Base-by-base conservation (phyloP, 2,113 vertebrate species). In the Catagonus wagneri region DNA sequence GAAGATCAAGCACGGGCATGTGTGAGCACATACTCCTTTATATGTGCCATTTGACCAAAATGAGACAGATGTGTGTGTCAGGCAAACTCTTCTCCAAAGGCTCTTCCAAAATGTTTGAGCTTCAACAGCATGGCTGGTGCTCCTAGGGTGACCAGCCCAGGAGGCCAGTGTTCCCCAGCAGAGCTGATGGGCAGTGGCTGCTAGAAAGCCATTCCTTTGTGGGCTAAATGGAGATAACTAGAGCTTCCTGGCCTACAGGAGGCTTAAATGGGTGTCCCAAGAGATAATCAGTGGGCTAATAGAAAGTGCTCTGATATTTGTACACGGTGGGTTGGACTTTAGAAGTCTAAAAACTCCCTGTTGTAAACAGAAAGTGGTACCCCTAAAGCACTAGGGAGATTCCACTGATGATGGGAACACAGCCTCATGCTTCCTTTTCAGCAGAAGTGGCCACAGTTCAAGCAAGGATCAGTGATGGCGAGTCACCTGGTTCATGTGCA, bases 131-230 rank as follows among this genome's bases (percentile, higher is more conserved):
- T 3, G 0, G 10, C 17, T 27, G 44, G 8, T 44, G 44, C 66
- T 10, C 50, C 15, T 3, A 29, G 9, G 27, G 50, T 60, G 50
- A 68, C 13, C 10, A 6, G 56, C 17, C 7, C 23, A 12, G 54
- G 6, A 22, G 52, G 32, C 39, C 66, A 11, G 20, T 3, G 39
- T 22, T 63, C 54, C 56, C n/a, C 17, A 36, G 12, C 71, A 39
- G 23, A 52, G 32, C 4, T 66, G 17, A 69, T 50, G 15, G 20
- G 13, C 7, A 6, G 27, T 7, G 36, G 13, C n/a, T 90, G 60
- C 66, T 52, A 54, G 39, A 44, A 25, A 32, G 7, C 60, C 44
- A 25, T 96, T 97, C 68, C 83, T 97, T 94, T 76, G 23, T 61
- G 1, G 58, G 63, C 88, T 90, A 93, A 95, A 27, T 10, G 27